Evolutionary conservation across 1,140 invertebrate genomes (phyloP).

Genomic region (Neuroterus valhalla): DNA sequence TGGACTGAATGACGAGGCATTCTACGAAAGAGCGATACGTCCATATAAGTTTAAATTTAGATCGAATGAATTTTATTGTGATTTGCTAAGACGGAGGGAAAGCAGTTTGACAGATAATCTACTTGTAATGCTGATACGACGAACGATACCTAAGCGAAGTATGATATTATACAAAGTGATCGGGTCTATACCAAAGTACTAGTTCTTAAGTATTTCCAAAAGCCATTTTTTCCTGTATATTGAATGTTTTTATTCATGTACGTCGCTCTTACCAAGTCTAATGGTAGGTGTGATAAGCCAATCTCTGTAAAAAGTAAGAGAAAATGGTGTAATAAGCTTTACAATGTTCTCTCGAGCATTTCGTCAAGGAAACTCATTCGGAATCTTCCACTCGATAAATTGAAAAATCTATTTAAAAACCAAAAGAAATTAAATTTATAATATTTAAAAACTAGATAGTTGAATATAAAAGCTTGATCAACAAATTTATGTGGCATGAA

Average conservation of each 20-base stretch:
- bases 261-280: conserved; percentile 16
- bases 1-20: conserved; percentile 36
- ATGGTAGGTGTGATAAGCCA: conserved; percentile 20
- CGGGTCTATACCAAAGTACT: conserved; percentile 66
- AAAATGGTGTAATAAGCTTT: conserved; percentile 9
- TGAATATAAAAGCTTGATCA: too few species aligned
- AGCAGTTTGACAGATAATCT: not conserved
- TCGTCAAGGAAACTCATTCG: not conserved
- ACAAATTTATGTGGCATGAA: too few species aligned
- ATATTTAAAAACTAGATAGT: too few species aligned
- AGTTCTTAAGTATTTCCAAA: conserved; percentile 58
- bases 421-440: too few species aligned
- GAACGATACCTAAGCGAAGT: conserved; percentile 48
- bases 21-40: conserved; percentile 53
- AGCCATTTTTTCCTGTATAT: conserved; percentile 27
- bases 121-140: conserved; percentile 12
- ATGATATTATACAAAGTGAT: conserved; percentile 42
- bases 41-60: conserved; percentile 62
- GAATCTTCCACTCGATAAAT: not conserved
- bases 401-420: too few species aligned
- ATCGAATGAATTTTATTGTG: conserved; percentile 60
- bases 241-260: conserved; percentile 12
- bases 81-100: conserved; percentile 27
- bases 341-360: not conserved
- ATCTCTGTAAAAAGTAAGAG: not conserved